Percentiles rank a stretch among this genome's conserved stretches.
Evolutionary conservation across 2,888 invertebrate species (phyloP).

Genomic region (Heliconius ismenius): DNA sequence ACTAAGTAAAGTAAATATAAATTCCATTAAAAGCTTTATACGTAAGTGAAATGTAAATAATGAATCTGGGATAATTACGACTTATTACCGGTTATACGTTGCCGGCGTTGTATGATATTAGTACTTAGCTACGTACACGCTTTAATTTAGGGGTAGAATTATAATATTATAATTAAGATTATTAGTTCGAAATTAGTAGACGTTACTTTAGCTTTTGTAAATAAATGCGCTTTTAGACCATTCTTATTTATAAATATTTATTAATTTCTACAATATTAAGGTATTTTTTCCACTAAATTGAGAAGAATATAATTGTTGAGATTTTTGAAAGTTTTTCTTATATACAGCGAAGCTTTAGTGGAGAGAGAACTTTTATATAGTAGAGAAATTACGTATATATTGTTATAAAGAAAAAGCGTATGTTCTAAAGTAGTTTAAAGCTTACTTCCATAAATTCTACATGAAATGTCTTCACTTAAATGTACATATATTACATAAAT

Average conservation of each 20-base stretch:
- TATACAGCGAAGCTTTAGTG: conserved; percentile 5
- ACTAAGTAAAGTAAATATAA: conserved; percentile 49
- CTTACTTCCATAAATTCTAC: conserved; percentile 35
- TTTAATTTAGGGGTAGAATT: conserved; percentile 20
- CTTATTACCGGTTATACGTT: conserved; percentile 65
- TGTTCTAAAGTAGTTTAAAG: conserved; percentile 74
- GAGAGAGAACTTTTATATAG: conserved; percentile 1
- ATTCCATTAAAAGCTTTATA: conserved; percentile 71
- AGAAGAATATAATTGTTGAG: background rate
- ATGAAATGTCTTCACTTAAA: conserved; percentile 3
- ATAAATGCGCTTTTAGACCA: conserved; percentile 11
- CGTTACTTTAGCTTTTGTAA: conserved; percentile 11
- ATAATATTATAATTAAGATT: conserved; percentile 18
- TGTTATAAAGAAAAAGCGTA: conserved; percentile 68
- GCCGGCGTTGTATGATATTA: conserved; percentile 40
- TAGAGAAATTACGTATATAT: conserved; percentile 35
- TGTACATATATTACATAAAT: background rate
- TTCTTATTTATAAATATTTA: background rate
- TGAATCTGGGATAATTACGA: conserved; percentile 81
- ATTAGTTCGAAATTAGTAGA: background rate
- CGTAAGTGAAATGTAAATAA: conserved; percentile 72
- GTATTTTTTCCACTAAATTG: conserved; percentile 6
- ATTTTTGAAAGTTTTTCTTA: background rate
- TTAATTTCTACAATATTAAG: background rate
- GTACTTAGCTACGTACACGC: conserved; percentile 30